Percentiles rank a stretch among this genome's conserved stretches.
phyloP scores from a whole-genome alignment of 2,888 invertebrate species.

The Lingula anatina region DNA sequence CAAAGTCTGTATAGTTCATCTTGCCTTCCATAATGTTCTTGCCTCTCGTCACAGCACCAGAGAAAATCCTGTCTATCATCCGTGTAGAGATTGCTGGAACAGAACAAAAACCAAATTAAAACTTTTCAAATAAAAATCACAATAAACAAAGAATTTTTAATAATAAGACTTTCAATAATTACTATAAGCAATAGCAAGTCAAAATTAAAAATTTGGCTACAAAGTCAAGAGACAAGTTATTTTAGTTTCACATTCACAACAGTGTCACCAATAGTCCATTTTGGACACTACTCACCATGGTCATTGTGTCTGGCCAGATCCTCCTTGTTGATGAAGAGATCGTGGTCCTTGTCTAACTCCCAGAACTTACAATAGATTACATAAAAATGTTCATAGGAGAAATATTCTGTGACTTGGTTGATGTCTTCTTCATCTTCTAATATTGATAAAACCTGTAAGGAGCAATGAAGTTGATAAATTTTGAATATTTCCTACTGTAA shows the following conservation, averaged over 20 bases:
- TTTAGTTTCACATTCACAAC: too few species aligned
- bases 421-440: conserved; percentile 96
- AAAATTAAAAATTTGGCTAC: too few species aligned
- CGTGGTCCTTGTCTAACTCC: conserved; percentile 98
- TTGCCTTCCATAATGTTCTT: conserved; percentile 59
- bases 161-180: too few species aligned
- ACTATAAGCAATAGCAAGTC: too few species aligned
- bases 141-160: too few species aligned
- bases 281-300: too few species aligned
- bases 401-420: conserved; percentile 72
- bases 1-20: conserved; percentile 98
- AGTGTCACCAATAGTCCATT: too few species aligned
- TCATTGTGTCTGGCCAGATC: conserved; percentile 94
- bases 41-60: conserved; percentile 86
- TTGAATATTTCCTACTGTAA: too few species aligned
- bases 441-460: conserved; percentile 59
- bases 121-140: not conserved
- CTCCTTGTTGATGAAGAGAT: conserved; percentile 88
- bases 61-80: conserved; percentile 95
- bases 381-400: conserved; percentile 99
- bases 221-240: too few species aligned
- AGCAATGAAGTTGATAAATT: conserved; percentile 2
- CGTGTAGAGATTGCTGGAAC: conserved; percentile 85
- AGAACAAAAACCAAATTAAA: conserved; percentile 6
- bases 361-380: conserved; percentile 99